Base-by-base conservation (phyloP, 2,888 invertebrate genomes). In the Drosophila kuntzei region DNA sequence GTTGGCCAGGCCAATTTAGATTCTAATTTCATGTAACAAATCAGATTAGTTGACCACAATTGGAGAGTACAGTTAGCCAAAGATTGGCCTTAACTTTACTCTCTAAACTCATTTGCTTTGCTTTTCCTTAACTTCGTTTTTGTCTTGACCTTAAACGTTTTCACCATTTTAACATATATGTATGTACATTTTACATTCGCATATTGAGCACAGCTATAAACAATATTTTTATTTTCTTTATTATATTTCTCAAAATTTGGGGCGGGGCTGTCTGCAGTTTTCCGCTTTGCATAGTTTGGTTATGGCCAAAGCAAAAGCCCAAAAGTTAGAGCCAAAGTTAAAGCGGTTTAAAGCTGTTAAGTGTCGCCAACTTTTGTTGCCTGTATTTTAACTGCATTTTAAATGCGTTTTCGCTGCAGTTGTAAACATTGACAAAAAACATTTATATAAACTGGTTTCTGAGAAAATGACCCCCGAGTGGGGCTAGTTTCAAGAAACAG, bases 1-100 rank as follows among this genome's bases (percentile, higher is more conserved):
- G 29, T 46, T 54, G 69, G 68, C 66, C 57, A 61, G 67, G 73
- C 79, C 87, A 83, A 83, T 83, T 83, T 83, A 85, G 87, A 83
- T 83, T 83, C 87, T 83, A 83, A 83, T 83, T 83, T 76, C 87
- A 81, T 81, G 82, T 73, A 68, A 76, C 87, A 83, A 83, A 83
- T 83, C 82, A 85, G 82, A 83, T 83, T 83, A 85, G 76, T 69
- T 76, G 44, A 57, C 66, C 82, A 68, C 53, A 64, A 64, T 66
- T 79, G 71, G 57, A 62, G 53, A 75, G 47, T 76, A 80, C 80
- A 79, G 80, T 85, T 80, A 85, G 58, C 29, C 43, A 34, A 37
- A 44, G 44, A 27, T 43, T 57, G 32, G 18, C 12, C 47, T 11
- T 29, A 9, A 11, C 59, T 68, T 46, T 43, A 46, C 51, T 37